phyloP scores from a whole-genome alignment of 1,140 invertebrate genomes.

The Drosophila busckii region DNA sequence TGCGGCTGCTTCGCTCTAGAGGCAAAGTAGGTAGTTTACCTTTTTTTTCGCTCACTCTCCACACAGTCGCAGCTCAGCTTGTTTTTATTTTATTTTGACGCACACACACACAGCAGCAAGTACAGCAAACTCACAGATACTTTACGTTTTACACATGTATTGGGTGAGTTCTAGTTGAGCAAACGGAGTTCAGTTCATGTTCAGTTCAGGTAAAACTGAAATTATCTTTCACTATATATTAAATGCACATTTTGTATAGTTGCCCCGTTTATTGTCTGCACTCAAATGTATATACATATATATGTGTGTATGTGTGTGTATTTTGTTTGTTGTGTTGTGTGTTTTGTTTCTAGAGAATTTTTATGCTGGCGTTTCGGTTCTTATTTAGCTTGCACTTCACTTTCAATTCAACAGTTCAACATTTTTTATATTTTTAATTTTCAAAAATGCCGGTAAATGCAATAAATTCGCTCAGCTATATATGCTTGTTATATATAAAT shows the following conservation, averaged over 20 bases:
- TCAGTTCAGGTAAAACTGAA: too few relatives aligned
- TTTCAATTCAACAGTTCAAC: neutral
- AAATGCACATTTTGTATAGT: constrained; percentile 36
- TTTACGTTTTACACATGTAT: too few relatives aligned
- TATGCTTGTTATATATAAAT: constrained; percentile 8
- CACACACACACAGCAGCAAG: constrained; percentile 42
- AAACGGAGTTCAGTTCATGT: too few relatives aligned
- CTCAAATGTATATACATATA: neutral
- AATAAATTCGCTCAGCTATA: neutral
- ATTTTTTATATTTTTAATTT: constrained; percentile 4
- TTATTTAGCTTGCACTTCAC: constrained; percentile 36
- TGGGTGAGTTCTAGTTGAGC: too few relatives aligned
- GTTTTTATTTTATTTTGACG: neutral
- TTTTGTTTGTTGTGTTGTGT: constrained; percentile 3
- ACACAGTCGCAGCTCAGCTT: constrained; percentile 11
- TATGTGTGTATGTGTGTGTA: constrained; percentile 8
- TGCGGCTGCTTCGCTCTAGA: constrained; percentile 54
- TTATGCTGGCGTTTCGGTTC: constrained; percentile 39
- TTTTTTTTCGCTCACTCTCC: constrained; percentile 43
- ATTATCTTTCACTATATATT: neutral
- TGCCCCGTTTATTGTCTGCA: constrained; percentile 4
- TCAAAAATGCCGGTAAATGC: constrained; percentile 41
- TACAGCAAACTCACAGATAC: constrained; percentile 23
- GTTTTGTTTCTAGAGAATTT: constrained; percentile 30
- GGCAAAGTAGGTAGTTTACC: constrained; percentile 73